phyloP scores from a whole-genome alignment of 2,797 vertebrate species.

The Tangara arthus region DNA sequence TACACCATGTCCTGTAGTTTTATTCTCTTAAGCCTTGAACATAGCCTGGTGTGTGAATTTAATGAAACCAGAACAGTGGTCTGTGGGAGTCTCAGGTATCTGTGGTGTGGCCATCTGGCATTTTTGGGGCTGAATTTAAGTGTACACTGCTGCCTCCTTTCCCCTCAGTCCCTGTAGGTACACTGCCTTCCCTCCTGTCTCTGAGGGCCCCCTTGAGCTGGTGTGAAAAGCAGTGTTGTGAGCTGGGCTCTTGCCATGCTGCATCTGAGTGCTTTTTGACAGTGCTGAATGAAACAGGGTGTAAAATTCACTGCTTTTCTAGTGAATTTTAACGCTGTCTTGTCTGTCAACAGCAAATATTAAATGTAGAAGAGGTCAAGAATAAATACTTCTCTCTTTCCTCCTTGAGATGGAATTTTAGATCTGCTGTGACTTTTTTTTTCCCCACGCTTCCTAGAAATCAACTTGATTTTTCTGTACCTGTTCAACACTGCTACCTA shows the following conservation, averaged over 20 bases:
- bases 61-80: neutral
- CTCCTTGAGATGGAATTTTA: neutral
- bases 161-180: neutral
- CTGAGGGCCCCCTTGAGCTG: neutral
- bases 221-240: neutral
- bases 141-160: neutral
- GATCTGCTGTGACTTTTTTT: neutral
- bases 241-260: neutral
- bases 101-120: neutral
- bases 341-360: neutral
- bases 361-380: neutral
- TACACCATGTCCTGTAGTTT: fast-evolving
- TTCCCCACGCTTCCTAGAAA: neutral
- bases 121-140: neutral
- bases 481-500: neutral
- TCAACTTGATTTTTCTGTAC: neutral
- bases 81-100: neutral
- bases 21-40: neutral
- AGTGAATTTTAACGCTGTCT: neutral
- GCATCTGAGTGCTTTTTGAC: neutral
- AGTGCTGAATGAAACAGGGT: neutral
- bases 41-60: neutral
- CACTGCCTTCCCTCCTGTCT: neutral
- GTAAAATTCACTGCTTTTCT: neutral
- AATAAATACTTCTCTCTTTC: neutral